Evolutionary conservation across 2,797 vertebrate genomes (phyloP), one percentile per base, ranked within the genome.

Genomic region (Otolemur crassicaudatus): DNA sequence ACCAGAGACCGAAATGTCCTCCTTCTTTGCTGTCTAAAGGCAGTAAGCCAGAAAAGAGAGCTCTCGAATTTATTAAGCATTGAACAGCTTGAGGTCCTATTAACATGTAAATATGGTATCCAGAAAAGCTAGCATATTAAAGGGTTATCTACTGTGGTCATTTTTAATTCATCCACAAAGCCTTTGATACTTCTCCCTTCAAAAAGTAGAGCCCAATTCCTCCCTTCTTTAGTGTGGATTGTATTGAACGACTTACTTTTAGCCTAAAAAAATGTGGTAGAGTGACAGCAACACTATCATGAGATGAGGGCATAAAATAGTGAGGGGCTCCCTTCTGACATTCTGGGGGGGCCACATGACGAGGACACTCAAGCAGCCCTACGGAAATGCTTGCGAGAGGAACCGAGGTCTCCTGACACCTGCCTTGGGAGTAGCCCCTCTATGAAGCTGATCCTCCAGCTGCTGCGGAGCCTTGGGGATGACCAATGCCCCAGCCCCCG

Each of bases 111-210:
- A 77, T 79, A 69, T 27, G 20, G 13, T 70, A 91, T 69, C 34
- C 92, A 65, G 70, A 92, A 96, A 91, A 19, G 34, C 73, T 76
- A 29, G 20, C 29, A 40, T 61, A 82, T 37, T 80, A 85, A 91
- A 96, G 29, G 29, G 22, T 80, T 91, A 87, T 70, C 56, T 27
- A 65, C 29, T 84, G 7, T n/a, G 27, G 14, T 80, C 43, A 27
- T 53, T 96, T 93, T 81, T 43, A 67, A 83, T n/a, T 87, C 14
- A 85, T 12, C 13, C 20, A 23, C 88, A 56, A 88, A 67, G 58
- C 86, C 13, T 76, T 83, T 70, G 16, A 77, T 53, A 49, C 4
- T 79, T n/a, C 34, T 67, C 23, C 80, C 61, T 84, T 93, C 75
- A 94, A 93, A 94, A 87, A 20, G 13, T 43, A 2, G 25, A 81